Base-by-base conservation (phyloP, 2,797 vertebrate genomes). In the Notolepis coatsorum region DNA sequence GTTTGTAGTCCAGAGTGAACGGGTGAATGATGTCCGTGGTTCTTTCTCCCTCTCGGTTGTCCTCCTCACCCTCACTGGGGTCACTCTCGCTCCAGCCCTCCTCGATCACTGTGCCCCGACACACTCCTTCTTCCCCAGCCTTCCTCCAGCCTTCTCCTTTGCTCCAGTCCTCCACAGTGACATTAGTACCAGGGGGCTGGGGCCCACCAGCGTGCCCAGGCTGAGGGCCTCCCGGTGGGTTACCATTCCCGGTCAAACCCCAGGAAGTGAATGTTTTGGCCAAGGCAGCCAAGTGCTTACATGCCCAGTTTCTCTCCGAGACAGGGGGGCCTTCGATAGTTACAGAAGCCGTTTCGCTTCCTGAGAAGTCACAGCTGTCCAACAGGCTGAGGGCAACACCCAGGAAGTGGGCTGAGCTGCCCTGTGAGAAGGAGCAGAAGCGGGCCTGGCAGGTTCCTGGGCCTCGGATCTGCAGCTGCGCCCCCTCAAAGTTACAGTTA, bases 301-400 rank as follows among this genome's bases (percentile, higher is more conserved):
- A 96, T 54, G 96, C 96, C 96, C 96, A 97, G 88, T 96, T 98
- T 61, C 86, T 91, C 52, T 97, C 95, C 1, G 93, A 92, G 20
- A 93, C 94, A 0, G 93, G 94, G 18, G 92, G 92, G 35, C 96
- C 95, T 77, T 97, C 96, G 10, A 97, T 88, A 0, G 95, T 96
- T 55, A 98, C 93, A 0, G 95, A 96, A 12, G 94, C 93, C 0
- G 93, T 92, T 77, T 97, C 96, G 0, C 95, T 96, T 52, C 94
- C 94, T 0, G 92, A 91, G 74, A 98, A 97, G 73, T 98, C 97
- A 47, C 96, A 97, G 86, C 93, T 96, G 89, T 96, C 95, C 81
- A 97, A 74, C 23, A 97, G 52, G 51, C 95, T 95, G 48, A 96
- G 88, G 12, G 93, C 90, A 21, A 97, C 93, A 0, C 92, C 94